Base-by-base conservation (phyloP, 2,113 vertebrate species). In the Ptilonorhynchus violaceus region DNA sequence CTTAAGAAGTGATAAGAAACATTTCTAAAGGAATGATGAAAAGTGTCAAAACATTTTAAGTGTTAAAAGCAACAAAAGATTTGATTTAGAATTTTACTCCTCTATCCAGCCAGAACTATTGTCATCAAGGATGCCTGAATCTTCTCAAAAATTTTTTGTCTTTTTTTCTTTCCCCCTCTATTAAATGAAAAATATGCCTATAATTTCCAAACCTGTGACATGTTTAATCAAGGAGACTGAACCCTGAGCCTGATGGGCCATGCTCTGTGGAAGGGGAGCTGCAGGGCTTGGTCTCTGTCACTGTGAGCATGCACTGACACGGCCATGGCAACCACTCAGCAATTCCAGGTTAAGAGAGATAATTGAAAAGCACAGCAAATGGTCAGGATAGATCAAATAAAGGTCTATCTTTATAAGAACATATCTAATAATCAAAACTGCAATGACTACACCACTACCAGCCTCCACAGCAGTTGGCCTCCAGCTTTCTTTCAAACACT, bases 1-100 rank as follows among this genome's bases (percentile, higher is more conserved):
- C 72, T 96, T 88, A 70, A 88, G 85, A 92, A 96, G 82, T 81
- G 89, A 74, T 94, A 89, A 91, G 92, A 95, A 95, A 95, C 92
- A 96, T 96, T 95, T 96, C 90, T 92, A 85, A 94, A 88, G 64
- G 67, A 96, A 68, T 86, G 88, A 93, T 78, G 79, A 95, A 60
- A 84, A 68, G 8, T 86, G 91, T 93, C 92, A 96, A 93, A 93
- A 93, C 73, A 93, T 96, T 95, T 95, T 78, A 94, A 95, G 73
- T 7, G 1, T 75, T 92, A 81, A 96, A 95, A 91, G 92, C 59
- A 96, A 96, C 85, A 92, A 95, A 96, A 95, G 78, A 90, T 83
- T 94, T 87, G 33, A 82, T 92, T 96, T 39, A 1, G 42, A 60
- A 31, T 84, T 90, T 81, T 74, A 18, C 30, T 85, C 15, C 60